Conservation (phyloP, 1,140 invertebrate species). For the Philopotamus ludificatus region DNA sequence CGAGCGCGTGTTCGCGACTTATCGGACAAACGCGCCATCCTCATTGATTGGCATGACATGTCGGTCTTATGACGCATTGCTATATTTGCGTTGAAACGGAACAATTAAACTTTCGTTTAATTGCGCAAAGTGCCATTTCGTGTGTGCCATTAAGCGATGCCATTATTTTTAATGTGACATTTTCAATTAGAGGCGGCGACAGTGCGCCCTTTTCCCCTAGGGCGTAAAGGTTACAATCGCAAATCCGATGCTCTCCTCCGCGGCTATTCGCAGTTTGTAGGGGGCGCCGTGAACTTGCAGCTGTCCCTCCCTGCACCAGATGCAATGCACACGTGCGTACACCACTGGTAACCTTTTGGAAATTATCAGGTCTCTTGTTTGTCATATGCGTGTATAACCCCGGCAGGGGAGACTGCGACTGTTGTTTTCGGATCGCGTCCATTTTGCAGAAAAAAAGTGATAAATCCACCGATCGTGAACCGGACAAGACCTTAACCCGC, state of each 20-base stretch:
- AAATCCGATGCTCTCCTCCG: not conserved
- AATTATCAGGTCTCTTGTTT: slow-evolving; percentile 8
- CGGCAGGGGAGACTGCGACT: not conserved
- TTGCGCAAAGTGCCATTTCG: slow-evolving; percentile 6
- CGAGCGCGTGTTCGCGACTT: too few species aligned
- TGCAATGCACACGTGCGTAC: slow-evolving; percentile 6
- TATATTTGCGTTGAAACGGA: too few species aligned
- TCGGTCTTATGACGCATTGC: too few species aligned
- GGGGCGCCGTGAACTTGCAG: slow-evolving; percentile 18
- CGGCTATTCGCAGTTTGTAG: slow-evolving; percentile 16
- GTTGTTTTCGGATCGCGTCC: not conserved
- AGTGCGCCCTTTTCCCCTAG: not conserved
- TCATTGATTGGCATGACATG: not conserved
- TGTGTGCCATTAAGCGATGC: not conserved
- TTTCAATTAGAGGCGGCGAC: not conserved
- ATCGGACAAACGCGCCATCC: not conserved
- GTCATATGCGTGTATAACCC: not conserved
- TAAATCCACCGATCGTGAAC: too few species aligned
- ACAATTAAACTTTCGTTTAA: too few species aligned
- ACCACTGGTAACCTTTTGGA: not conserved
- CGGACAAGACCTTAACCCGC: too few species aligned
- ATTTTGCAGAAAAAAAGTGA: too few species aligned
- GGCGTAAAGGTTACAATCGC: not conserved
- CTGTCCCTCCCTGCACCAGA: slow-evolving; percentile 27
- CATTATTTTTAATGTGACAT: not conserved